A percentile compares a stretch with the other conserved stretches of the same genome.
Evolutionary conservation across 2,113 vertebrate genomes (phyloP).

Genomic region (zebrafish (Danio rerio)): GRCz12tu NC_133182.1:50160001-50160500

Average conservation of each 20-base stretch:
- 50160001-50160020: too few species aligned
- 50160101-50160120: too few species aligned
- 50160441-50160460: conserved; percentile 3
- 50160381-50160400: conserved; percentile 62
- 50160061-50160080: too few species aligned
- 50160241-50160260: conserved; percentile 30
- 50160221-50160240: not conserved
- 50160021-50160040: too few species aligned
- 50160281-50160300: conserved; percentile 47
- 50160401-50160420: conserved; percentile 45
- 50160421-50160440: conserved; percentile 41
- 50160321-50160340: conserved; percentile 55
- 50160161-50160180: too few species aligned
- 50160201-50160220: not conserved
- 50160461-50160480: conserved; percentile 26
- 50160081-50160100: too few species aligned
- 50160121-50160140: too few species aligned
- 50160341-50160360: conserved; percentile 68
- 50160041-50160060: too few species aligned
- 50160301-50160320: conserved; percentile 54
- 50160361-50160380: conserved; percentile 70
- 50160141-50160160: too few species aligned
- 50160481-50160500: conserved; percentile 15
- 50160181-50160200: too few species aligned
- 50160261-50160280: conserved; percentile 37